Base-by-base conservation (phyloP, 2,797 vertebrate species). In the Discoglossus pictus region DNA sequence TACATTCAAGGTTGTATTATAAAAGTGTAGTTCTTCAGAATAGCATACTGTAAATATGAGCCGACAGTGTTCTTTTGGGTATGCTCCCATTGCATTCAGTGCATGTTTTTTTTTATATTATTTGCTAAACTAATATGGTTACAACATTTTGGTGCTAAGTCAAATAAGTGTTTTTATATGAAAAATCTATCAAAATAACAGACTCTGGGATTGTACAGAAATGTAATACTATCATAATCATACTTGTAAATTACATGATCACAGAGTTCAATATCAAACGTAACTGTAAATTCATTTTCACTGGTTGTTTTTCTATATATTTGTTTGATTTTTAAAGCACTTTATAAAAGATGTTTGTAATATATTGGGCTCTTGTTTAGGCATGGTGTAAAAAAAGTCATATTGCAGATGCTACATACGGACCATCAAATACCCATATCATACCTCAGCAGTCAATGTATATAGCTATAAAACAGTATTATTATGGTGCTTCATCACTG, bases 371-470 rank as follows among this genome's bases (percentile, higher is more conserved):
- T 78, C 35, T 16, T 75, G 68, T 70, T 20, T 65, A 24, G 44
- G 31, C 34, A 12, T 25, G 18, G 16, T 59, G 72, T 62, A 73
- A 64, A 61, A 70, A n/a, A 70, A 79, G 50, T 71, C 13, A 12
- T 54, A 65, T 58, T 62, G 39, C 34, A 39, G 31, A 50, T 25
- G 3, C 18, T 58, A 31, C 36, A 31, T 27, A 12, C 53, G 4
- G 11, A 64, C 56, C 11, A 5, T 78, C 69, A n/a, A 5, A 60
- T 79, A 18, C 73, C 62, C 35, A 65, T 51, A 76, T 77, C 87
- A 85, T 94, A 95, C 94, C 94, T 95, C 93, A 92, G 76, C 85
- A 76, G 85, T 84, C 81, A 84, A 82, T 79, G 81, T 82, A 78
- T 82, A 78, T 86, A 91, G 86, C 89, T 89, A 89, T 92, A 80